Evolutionary conservation across 64 coral and sea anemone genomes (phyloP), one percentile per base, ranked within the genome.

Genomic region (Dendronephthya gigantea): DNA sequence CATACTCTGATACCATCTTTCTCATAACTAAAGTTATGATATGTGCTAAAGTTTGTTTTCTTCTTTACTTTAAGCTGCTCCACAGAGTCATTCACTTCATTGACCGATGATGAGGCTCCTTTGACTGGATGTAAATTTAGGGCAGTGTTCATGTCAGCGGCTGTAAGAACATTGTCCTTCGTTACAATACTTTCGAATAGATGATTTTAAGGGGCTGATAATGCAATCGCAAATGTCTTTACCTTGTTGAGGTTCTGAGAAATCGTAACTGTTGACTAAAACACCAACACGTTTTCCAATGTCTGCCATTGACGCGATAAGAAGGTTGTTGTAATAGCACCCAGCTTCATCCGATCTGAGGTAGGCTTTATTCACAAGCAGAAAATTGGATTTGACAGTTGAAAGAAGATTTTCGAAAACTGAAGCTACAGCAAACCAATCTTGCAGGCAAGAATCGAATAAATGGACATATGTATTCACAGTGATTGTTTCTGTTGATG

Each of bases 191-290:
- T 41, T 45, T 55, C 70, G 68, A 49, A 81, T 88, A 43, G 58
- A 87, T 50, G 68, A 50, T 36, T 88, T 88, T 49, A 88, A 79
- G n/a, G 86, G 86, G 50, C 69, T 72, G 37, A 87, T 47, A 25
- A 74, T 87, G 43, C 85, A 36, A 49, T 87, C 65, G 39, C 85
- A 87, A 14, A 87, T 74, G 75, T 87, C 86, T 50, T 87, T 87
- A 52, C 85, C 85, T 40, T 69, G 69, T 55, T 87, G 62, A 43
- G 85, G 35, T 29, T 87, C 85, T 72, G 85, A 87, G 36, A 55
- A 87, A 28, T 87, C 62, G 14, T 87, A 87, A 69, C 56, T 31
- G 15, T 39, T 19, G 43, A 87, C 40, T 0, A 11, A 45, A 55
- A 87, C 47, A 69, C 62, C 85, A 40, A 47, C 85, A 41, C 34